phyloP scores from a whole-genome alignment of 2,888 invertebrate species.

The Cheilosia soror region DNA sequence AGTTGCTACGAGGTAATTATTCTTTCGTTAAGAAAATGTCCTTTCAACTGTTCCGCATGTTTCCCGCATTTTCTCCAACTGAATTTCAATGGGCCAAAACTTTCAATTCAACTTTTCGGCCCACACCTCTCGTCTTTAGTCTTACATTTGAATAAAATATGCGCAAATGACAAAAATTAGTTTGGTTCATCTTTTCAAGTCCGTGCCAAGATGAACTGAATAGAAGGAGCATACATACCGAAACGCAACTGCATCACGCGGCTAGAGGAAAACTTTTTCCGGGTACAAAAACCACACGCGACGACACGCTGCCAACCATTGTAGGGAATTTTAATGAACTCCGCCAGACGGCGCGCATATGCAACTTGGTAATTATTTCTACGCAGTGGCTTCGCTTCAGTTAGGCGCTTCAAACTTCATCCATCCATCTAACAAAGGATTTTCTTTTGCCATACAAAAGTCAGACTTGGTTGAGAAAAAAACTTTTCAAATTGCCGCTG shows the following conservation, averaged over 20 bases:
- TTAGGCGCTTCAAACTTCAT: conserved; percentile 2
- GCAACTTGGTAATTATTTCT: conserved; percentile 71
- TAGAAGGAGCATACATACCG: conserved; percentile 13
- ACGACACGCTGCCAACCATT: conserved; percentile 52
- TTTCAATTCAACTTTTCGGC: conserved; percentile 62
- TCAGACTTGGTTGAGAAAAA: conserved; percentile 37
- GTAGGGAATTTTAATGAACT: conserved; percentile 71
- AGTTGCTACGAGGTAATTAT: conserved; percentile 70
- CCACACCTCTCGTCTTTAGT: background rate
- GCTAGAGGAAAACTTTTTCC: conserved; percentile 26
- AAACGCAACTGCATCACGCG: conserved; percentile 59
- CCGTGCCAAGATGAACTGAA: conserved; percentile 6
- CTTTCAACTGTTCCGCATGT: conserved; percentile 20
- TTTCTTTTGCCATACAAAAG: conserved; percentile 39
- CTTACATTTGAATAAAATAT: conserved; percentile 72
- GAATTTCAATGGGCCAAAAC: conserved; percentile 68
- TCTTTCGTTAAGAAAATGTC: conserved; percentile 65
- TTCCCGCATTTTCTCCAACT: background rate
- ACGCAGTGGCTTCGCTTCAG: background rate
- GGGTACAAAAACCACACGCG: conserved; percentile 59
- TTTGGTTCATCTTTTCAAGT: conserved; percentile 53
- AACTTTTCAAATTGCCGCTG: conserved; percentile 69
- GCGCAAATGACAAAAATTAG: conserved; percentile 70
- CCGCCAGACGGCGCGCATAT: conserved; percentile 63
- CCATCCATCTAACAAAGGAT: conserved; percentile 34